Percentiles rank a stretch among this genome's conserved stretches.
Conservation (phyloP, 1,140 invertebrate species). For the Drosophila miranda region DNA sequence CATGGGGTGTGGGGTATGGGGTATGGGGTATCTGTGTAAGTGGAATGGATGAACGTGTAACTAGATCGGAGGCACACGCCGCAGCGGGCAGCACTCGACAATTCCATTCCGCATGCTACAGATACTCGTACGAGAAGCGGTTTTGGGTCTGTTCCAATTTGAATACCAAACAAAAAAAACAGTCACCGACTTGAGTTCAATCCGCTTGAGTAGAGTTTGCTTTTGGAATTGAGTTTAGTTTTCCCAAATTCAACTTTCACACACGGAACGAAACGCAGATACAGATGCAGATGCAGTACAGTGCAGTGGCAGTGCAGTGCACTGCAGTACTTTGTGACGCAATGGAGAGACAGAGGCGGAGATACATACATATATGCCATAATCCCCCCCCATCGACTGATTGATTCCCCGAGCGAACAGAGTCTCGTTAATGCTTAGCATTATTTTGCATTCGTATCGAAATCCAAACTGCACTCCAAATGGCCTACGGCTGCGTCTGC, state of each 20-base stretch:
- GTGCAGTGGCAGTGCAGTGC: conserved; percentile 28
- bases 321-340: conserved; percentile 45
- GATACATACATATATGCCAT: conserved; percentile 45
- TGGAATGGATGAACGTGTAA: neutral
- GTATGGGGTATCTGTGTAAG: no score
- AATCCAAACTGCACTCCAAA: conserved; percentile 51
- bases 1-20: no score
- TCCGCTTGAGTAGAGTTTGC: conserved; percentile 16
- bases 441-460: conserved; percentile 73
- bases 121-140: conserved; percentile 1
- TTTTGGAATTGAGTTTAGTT: neutral
- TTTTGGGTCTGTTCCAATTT: conserved; percentile 59
- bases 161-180: conserved; percentile 46
- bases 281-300: conserved; percentile 39
- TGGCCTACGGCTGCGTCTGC: conserved; percentile 45
- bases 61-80: no score
- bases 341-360: conserved; percentile 7
- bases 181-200: conserved; percentile 20
- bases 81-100: neutral
- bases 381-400: conserved; percentile 62
- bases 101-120: conserved; percentile 1
- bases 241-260: conserved; percentile 67
- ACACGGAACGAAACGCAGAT: conserved; percentile 42
- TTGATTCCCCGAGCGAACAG: conserved; percentile 66
- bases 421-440: conserved; percentile 38